Base-by-base conservation (phyloP, 2,797 vertebrate genomes). In the Lemur catta region DNA sequence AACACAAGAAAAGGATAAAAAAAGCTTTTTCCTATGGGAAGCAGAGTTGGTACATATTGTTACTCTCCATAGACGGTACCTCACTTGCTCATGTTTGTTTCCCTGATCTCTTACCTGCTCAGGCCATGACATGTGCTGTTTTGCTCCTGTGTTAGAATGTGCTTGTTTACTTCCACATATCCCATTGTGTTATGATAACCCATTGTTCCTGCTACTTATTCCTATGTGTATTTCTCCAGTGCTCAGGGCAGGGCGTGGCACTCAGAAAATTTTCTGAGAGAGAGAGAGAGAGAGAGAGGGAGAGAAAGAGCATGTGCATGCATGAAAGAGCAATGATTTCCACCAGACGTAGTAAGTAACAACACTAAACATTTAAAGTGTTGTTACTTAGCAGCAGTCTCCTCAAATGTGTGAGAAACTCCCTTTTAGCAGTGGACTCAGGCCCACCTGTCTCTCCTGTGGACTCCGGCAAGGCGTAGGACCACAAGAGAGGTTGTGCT, bases 91-190 rank as follows among this genome's bases (percentile, higher is more conserved):
- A 24, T 22, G 24, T 14, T 52, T 15, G 20, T 65, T 84, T 50
- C 9, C 41, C 50, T 38, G 38, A 48, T 30, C 48, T 30, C 50
- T 52, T 20, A 30, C n/a, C 63, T 69, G 33, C 63, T 48, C 28
- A 17, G 61, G 20, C 63, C 24, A 2, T 46, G 18, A 20, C 13
- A 7, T 22, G 18, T 12, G 4, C 41, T 14, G 15, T 26, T 59
- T 13, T 35, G 38, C 10, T 50, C 50, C 7, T 59, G 1, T 2
- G 28, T 69, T 43, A 30, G 2, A 10, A 0, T 0, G 4, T 1
- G 1, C 63, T 55, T 22, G 30, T 28, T 61, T 48, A 22, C 41
- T 38, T 65, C 14, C 65, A 88, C 28, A 28, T 11, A 26, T 41
- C 63, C 26, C 71, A 41, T 20, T 75, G 15, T 57, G 30, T 24